Evolutionary conservation across 35 echinoderm and acorn worm genomes (phyloP), one percentile per base, ranked within the genome.

Genomic region (Lytechinus pictus): DNA sequence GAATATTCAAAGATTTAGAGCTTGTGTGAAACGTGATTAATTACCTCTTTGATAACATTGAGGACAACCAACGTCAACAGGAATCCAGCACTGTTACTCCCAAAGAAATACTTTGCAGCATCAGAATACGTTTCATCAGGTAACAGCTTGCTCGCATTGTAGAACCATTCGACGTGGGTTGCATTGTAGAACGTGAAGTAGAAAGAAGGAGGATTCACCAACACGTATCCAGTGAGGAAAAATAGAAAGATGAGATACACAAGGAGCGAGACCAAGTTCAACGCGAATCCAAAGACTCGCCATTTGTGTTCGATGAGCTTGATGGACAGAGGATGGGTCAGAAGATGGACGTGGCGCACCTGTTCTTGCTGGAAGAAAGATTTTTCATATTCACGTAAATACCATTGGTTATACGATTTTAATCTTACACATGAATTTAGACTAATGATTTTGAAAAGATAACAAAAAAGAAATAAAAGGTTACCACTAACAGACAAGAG

Each of bases 241-340:
- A 10, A 1, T 5, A 90, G 52, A 54, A 90, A 90, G 88, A 90
- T 3, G 1, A 28, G n/a, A 9, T 90, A 90, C 6, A 90, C 28
- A 11, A 14, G 4, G 29, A 90, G 27, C 10, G 88, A 52, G 29
- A 10, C 27, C 88, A 52, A 12, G 88, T 90, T 44, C 5, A 52
- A 52, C 12, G 27, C n/a, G 10, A 12, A 54, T 8, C 88, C 88
- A 3, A 90, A 3, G 29, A 27, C 52, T 10, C 88, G 28, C 88
- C 88, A 90, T 27, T 90, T 90, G 88, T 90, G 88, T 90, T 90
- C 88, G 29, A 90, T 90, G 88, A 90, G 88, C 21, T 90, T 90
- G 88, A 90, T 29, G 88, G 29, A 52, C 9, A 90, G 88, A 54
- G 88, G 88, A 21, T 90, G 88, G 88, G 88, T 52, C 27, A 90